These are phyloP conservation scores for Acleris sparsana DNA, from an alignment of 2,888 invertebrate species.

Conservation along the genomic window DNA sequence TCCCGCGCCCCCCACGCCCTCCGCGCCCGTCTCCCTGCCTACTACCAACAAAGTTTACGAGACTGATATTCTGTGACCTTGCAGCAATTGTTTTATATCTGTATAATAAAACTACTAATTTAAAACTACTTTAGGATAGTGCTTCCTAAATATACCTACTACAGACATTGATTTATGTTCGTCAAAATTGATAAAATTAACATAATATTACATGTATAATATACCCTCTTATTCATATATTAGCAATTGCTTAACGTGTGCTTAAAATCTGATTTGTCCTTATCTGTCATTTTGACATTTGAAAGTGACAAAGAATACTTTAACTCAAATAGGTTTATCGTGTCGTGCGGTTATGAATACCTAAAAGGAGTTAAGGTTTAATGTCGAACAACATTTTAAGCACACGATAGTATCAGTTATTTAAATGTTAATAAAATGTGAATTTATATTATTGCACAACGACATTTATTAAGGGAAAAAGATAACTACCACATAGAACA, in stretches of 20 bases:
- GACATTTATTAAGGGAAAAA: too few species aligned
- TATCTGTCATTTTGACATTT: too few species aligned
- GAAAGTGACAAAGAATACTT: too few species aligned
- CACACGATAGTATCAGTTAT: conserved; percentile 4
- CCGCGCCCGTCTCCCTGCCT: conserved; percentile 60
- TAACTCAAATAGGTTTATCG: too few species aligned
- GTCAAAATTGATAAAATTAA: conserved; percentile 7
- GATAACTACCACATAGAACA: too few species aligned
- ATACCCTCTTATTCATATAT: too few species aligned
- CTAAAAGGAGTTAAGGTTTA: conserved; percentile 19
- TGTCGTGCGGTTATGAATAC: neutral
- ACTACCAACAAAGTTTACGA: conserved; percentile 94
- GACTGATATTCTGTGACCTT: conserved; percentile 95
- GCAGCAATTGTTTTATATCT: conserved; percentile 36
- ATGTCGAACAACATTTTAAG: conserved; percentile 6
- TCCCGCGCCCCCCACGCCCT: conserved; percentile 20
- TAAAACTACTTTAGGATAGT: conserved; percentile 28
- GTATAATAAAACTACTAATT: conserved; percentile 25
- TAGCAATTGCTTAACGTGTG: too few species aligned
- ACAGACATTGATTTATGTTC: conserved; percentile 9
- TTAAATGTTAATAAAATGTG: conserved; percentile 6
- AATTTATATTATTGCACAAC: too few species aligned
- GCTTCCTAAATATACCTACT: conserved; percentile 24
- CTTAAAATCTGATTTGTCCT: too few species aligned
- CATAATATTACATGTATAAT: conserved; percentile 8